Evolutionary conservation across 2,888 invertebrate species (phyloP).

Genomic region (Hypselothyrea guttata): DNA sequence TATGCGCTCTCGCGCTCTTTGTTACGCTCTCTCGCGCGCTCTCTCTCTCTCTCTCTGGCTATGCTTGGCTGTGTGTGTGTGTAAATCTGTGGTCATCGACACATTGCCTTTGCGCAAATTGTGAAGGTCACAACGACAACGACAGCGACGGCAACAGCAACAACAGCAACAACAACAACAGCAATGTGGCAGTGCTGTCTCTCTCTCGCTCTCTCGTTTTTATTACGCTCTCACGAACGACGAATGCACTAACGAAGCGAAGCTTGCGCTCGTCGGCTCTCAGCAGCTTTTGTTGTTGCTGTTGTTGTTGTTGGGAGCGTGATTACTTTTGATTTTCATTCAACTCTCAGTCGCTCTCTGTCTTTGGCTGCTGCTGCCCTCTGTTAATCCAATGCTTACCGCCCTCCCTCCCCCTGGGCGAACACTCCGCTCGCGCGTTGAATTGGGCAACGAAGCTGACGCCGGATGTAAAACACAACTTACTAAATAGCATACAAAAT

Average conservation of each 20-base stretch:
- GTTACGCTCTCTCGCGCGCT: conserved; percentile 7
- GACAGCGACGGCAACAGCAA: conserved; percentile 60
- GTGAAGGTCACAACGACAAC: conserved; percentile 83
- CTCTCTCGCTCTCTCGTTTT: conserved; percentile 12
- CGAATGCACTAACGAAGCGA: conserved; percentile 24
- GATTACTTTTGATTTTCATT: conserved; percentile 73
- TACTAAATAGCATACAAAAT: conserved; percentile 70
- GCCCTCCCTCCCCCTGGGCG: conserved; percentile 3
- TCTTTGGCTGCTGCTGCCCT: not conserved
- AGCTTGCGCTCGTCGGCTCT: conserved; percentile 23
- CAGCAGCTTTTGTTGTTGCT: conserved; percentile 7
- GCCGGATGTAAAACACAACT: conserved; percentile 77
- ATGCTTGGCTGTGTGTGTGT: conserved; percentile 32
- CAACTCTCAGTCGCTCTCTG: conserved; percentile 30
- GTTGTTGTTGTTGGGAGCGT: conserved; percentile 30
- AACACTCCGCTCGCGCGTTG: conserved; percentile 42
- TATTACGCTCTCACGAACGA: conserved; percentile 12
- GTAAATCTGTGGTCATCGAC: conserved; percentile 83
- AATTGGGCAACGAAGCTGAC: conserved; percentile 73
- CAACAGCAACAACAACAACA: conserved; percentile 38
- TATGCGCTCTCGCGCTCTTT: conserved; percentile 51
- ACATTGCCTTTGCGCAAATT: conserved; percentile 83
- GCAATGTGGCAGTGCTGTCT: conserved; percentile 64
- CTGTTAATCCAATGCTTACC: not conserved
- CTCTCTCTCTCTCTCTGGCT: conserved; percentile 13